phyloP scores from a whole-genome alignment of 2,113 vertebrate genomes.

The Planiliza haematocheilus region DNA sequence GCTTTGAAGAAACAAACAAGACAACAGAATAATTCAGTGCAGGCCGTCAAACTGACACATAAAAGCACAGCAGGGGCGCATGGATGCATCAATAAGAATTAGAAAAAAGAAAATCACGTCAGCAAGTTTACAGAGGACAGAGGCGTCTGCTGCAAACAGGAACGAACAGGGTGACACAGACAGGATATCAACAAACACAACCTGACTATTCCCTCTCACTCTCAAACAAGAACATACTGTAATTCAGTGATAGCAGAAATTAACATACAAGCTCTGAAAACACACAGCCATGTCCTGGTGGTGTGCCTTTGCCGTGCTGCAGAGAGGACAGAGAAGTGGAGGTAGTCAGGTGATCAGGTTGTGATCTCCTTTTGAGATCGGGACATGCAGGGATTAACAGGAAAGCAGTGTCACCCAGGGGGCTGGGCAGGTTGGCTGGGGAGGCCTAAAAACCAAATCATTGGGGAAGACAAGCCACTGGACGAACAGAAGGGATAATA shows the following conservation, averaged over 20 bases:
- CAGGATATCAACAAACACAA: slow-evolving; percentile 39
- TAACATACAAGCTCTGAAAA: slow-evolving; percentile 75
- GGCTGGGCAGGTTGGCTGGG: slow-evolving; percentile 65
- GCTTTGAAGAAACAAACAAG: slow-evolving; percentile 81
- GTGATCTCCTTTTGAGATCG: slow-evolving; percentile 81
- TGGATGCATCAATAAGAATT: slow-evolving; percentile 54
- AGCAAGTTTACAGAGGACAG: slow-evolving; percentile 69
- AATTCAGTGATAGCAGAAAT: slow-evolving; percentile 72
- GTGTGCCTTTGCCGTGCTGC: slow-evolving; percentile 72
- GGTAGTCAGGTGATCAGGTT: slow-evolving; percentile 78
- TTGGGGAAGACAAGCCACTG: slow-evolving; percentile 66
- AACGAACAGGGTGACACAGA: slow-evolving; percentile 29
- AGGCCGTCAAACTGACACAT: slow-evolving; percentile 32
- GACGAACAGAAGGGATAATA: slow-evolving; percentile 64
- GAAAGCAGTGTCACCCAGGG: slow-evolving; percentile 69
- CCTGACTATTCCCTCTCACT: slow-evolving; percentile 53
- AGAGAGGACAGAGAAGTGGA: slow-evolving; percentile 76
- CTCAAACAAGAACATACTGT: slow-evolving; percentile 54
- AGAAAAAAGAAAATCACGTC: slow-evolving; percentile 45
- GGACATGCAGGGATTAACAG: slow-evolving; percentile 79
- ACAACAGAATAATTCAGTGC: slow-evolving; percentile 54
- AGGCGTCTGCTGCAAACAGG: slow-evolving; percentile 48
- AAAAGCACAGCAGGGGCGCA: slow-evolving; percentile 55
- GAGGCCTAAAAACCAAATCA: slow-evolving; percentile 71
- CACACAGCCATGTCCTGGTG: slow-evolving; percentile 70